These are phyloP conservation scores for Pyrrhosoma nymphula DNA, from an alignment of 2,888 invertebrate species.

Conservation along the genomic window DNA sequence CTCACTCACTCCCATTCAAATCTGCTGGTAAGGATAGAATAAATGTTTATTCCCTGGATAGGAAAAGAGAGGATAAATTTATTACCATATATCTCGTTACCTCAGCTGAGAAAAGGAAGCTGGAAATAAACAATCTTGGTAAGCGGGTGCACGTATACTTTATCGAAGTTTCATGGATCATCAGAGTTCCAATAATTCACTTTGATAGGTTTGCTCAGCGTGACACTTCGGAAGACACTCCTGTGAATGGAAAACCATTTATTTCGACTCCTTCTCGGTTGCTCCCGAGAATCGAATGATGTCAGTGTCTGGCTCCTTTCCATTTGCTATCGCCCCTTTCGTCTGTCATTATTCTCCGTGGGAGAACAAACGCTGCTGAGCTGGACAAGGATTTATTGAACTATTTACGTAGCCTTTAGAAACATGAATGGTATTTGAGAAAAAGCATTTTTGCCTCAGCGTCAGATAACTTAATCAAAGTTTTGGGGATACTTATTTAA, in stretches of 20 bases:
- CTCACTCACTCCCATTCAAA: no score
- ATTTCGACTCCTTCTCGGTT: background rate
- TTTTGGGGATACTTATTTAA: no score
- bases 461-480: no score
- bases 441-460: no score
- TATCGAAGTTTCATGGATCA: background rate
- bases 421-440: no score
- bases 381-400: no score
- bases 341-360: background rate
- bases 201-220: background rate
- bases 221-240: background rate
- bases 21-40: no score
- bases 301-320: background rate
- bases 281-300: background rate
- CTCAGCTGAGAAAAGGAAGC: background rate
- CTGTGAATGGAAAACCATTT: background rate
- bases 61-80: no score
- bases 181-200: background rate
- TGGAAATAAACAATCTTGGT: background rate
- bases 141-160: background rate
- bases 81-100: background rate
- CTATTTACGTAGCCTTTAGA: no score
- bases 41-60: no score
- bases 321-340: background rate
- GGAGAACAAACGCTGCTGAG: no score